Percentiles rank a stretch among this genome's conserved stretches.
Conservation (phyloP, 2,113 vertebrate species). For the Anarhynchus alexandrinus region DNA sequence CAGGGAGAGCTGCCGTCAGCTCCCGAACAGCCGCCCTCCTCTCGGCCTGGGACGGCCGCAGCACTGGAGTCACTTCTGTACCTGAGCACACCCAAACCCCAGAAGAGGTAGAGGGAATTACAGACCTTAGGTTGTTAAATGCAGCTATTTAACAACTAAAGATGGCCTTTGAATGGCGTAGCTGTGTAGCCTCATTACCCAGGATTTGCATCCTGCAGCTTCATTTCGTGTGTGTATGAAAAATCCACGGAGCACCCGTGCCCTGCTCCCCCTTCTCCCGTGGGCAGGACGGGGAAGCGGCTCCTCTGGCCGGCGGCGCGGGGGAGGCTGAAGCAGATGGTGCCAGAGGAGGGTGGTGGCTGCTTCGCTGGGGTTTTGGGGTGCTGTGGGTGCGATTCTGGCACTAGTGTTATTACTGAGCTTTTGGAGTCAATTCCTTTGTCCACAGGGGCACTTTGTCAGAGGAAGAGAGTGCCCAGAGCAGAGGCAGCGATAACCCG, state of each 20-base stretch:
- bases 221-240: too few relatives aligned
- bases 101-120: neutral
- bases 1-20: too few relatives aligned
- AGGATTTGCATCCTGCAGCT: neutral
- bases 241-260: neutral
- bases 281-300: neutral
- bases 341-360: too few relatives aligned
- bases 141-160: neutral
- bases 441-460: rapidly evolving
- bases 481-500: rapidly evolving
- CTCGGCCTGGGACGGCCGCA: too few relatives aligned
- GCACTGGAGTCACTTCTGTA: too few relatives aligned
- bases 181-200: neutral
- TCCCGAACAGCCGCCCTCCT: too few relatives aligned
- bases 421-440: neutral
- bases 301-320: neutral
- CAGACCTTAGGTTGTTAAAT: rapidly evolving
- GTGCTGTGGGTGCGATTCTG: neutral
- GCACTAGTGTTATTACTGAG: too few relatives aligned
- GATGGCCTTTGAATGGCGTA: rapidly evolving
- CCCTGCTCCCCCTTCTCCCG: neutral
- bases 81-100: too few relatives aligned
- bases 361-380: too few relatives aligned
- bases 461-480: neutral
- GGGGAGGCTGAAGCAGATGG: rapidly evolving